Percentiles rank a stretch among this genome's conserved stretches.
Conservation (phyloP, 1,140 invertebrate species). For the Dryas iulia region DNA sequence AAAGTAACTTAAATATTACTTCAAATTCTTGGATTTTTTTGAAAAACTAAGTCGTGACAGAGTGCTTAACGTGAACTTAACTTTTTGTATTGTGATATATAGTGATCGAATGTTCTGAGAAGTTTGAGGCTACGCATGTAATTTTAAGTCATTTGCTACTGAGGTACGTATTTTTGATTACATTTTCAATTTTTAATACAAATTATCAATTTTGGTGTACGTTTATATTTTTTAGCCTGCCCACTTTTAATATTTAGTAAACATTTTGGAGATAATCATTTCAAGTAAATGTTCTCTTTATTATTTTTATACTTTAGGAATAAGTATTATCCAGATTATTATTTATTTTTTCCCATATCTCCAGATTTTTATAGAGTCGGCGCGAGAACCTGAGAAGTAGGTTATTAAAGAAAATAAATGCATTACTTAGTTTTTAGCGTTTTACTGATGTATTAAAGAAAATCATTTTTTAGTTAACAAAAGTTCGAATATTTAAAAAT, state of each 20-base stretch:
- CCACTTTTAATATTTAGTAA: not conserved
- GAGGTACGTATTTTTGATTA: not conserved
- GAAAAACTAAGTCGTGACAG: not conserved
- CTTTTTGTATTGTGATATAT: constrained; percentile 1
- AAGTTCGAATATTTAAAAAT: too few relatives aligned
- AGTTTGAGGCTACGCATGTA: not conserved
- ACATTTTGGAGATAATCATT: too few relatives aligned
- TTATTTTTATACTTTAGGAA: too few relatives aligned
- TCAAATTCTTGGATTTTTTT: not conserved
- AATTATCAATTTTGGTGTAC: not conserved
- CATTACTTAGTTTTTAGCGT: too few relatives aligned
- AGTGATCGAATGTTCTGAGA: not conserved
- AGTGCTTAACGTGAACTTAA: constrained; percentile 1
- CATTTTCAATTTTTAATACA: not conserved
- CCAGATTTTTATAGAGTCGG: too few relatives aligned
- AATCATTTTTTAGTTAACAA: too few relatives aligned
- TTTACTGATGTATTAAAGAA: too few relatives aligned
- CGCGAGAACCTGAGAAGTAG: too few relatives aligned
- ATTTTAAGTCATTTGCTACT: constrained; percentile 6
- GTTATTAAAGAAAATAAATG: too few relatives aligned
- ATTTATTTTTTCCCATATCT: too few relatives aligned
- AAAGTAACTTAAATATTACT: not conserved
- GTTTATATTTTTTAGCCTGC: not conserved
- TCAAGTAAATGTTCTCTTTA: too few relatives aligned
- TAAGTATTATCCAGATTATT: too few relatives aligned